Base-by-base conservation (phyloP, 2,797 vertebrate genomes). In the Eulemur coronatus region DNA sequence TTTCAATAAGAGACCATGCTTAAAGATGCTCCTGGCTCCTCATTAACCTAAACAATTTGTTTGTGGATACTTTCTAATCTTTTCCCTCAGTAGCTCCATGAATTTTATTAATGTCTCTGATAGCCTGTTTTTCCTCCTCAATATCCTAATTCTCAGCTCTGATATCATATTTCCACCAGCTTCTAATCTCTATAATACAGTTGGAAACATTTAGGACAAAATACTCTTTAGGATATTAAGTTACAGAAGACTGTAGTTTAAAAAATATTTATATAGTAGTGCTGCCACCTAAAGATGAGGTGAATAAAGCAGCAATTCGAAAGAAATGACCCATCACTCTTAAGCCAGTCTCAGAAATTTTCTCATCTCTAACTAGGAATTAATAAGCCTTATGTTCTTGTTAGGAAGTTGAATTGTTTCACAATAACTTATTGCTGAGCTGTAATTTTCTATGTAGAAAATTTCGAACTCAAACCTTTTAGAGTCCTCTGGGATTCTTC, bases 271-370 rank as follows among this genome's bases (percentile, higher is more conserved):
- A 96, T 95, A 97, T 86, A 97, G 94, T 93, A 89, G 93, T 97
- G 97, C 97, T 98, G 97, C 97, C 97, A 96, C 95, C 97, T 97
- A 97, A 97, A 95, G 97, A 97, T 98, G 93, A 98, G 93, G 92
- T 86, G 91, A 96, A 89, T 97, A 94, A 96, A 96, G 63, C 96
- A 81, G 41, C 73, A 96, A 73, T 86, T 96, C 69, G 92, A 95
- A 97, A 73, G 89, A 94, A 97, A 89, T 93, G 76, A 86, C 57
- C 93, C 61, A 92, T 63, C 59, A 84, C 57, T 91, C 69, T 70
- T 79, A 94, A 97, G 26, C 20, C 70, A 89, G 52, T 55, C 20
- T 85, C 69, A 85, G 94, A 91, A 72, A 22, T 81, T 61, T 95
- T 91, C 59, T 92, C 69, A 78, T 75, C n/a, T 91, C 72, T 90